Percentiles rank a stretch among this genome's conserved stretches.
phyloP scores from a whole-genome alignment of 1,140 invertebrate genomes.

The Tribolium castaneum region DNA sequence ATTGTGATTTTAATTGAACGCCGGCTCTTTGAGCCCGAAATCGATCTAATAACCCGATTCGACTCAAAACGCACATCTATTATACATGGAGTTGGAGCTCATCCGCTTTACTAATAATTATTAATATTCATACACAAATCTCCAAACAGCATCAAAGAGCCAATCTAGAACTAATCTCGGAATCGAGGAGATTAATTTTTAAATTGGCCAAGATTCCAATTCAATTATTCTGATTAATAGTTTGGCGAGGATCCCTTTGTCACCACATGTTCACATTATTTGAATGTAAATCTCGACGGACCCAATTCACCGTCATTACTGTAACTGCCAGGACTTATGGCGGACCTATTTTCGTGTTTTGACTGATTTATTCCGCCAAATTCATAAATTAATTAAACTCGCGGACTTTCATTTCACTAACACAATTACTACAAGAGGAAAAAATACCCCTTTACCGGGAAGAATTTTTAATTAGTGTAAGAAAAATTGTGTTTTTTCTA shows the following conservation, averaged over 20 bases:
- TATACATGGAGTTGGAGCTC: slow-evolving; percentile 12
- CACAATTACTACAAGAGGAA: not conserved
- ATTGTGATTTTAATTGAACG: not conserved
- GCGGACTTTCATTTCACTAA: not conserved
- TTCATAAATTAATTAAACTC: not conserved
- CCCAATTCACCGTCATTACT: slow-evolving; percentile 7
- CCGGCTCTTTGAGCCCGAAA: not conserved
- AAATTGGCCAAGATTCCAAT: not conserved
- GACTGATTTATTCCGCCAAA: not conserved
- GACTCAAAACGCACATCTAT: not conserved
- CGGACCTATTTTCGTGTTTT: slow-evolving; percentile 4
- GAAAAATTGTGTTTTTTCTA: not conserved
- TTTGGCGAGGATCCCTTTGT: slow-evolving; percentile 23
- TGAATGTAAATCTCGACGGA: slow-evolving; percentile 23
- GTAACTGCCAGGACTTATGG: slow-evolving; percentile 1
- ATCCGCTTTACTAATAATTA: slow-evolving; percentile 20
- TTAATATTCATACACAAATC: slow-evolving; percentile 27
- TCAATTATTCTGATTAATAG: slow-evolving; percentile 35
- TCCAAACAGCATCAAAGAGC: slow-evolving; percentile 14
- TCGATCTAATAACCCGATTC: not conserved
- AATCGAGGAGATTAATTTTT: not conserved
- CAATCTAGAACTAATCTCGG: not conserved
- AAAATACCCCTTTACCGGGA: not conserved
- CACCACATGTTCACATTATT: slow-evolving; percentile 28
- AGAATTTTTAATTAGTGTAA: slow-evolving; percentile 1